Conservation (phyloP, 2,888 invertebrate species). For the Drosophila melanosoma region DNA sequence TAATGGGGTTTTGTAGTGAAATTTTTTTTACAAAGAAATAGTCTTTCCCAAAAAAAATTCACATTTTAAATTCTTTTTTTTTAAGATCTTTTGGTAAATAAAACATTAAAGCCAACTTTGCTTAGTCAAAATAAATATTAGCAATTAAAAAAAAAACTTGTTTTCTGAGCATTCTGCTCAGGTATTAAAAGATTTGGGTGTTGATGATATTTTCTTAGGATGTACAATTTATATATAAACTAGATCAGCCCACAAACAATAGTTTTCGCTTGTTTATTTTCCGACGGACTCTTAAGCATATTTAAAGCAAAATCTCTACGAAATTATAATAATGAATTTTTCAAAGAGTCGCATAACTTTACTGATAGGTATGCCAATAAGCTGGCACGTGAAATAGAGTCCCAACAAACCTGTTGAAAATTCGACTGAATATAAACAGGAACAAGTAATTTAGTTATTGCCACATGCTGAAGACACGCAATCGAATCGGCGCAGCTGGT, state of each 20-base stretch:
- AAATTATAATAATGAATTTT: not conserved
- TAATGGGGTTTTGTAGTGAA: not conserved
- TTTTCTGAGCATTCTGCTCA: not conserved
- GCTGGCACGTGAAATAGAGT: slow-evolving; percentile 2
- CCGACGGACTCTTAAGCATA: not conserved
- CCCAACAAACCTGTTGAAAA: not conserved
- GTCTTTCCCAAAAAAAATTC: not conserved
- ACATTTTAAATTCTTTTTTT: not conserved
- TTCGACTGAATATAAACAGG: not conserved
- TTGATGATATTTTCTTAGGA: not conserved
- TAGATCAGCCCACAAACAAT: not conserved
- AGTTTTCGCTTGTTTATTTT: not conserved
- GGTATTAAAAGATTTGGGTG: not conserved
- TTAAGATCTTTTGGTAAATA: not conserved
- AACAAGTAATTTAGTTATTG: slow-evolving; percentile 1
- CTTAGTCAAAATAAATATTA: not conserved
- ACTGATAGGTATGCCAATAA: slow-evolving; percentile 14
- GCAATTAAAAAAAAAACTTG: not conserved
- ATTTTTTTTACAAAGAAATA: no score
- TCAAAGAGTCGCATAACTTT: not conserved
- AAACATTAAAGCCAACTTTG: not conserved
- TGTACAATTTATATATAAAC: not conserved
- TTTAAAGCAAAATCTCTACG: not conserved
- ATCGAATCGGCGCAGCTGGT: slow-evolving; percentile 10
- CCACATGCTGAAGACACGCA: slow-evolving; percentile 30